A percentile compares a stretch with the other conserved stretches of the same genome.
These are phyloP conservation scores for Sinocyclocheilus anophthalmus DNA, from an alignment of 2,113 vertebrate genomes.

Conservation along the genomic window DNA sequence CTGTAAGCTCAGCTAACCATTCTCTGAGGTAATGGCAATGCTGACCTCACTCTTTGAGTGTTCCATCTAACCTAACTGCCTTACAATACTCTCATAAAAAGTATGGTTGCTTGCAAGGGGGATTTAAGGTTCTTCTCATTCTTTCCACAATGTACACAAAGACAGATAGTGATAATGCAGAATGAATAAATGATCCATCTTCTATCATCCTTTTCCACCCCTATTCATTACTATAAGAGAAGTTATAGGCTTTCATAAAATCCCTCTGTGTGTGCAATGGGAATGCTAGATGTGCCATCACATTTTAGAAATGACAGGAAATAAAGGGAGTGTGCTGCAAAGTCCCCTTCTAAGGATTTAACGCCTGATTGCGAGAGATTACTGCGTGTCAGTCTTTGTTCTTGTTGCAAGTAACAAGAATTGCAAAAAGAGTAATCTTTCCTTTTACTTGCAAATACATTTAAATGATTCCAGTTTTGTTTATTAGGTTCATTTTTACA, in stretches of 20 bases:
- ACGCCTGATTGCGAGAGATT: slow-evolving; percentile 18
- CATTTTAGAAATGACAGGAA: slow-evolving; percentile 22
- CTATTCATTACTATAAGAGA: slow-evolving; percentile 28
- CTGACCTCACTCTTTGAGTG: slow-evolving; percentile 27
- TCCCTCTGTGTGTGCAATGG: slow-evolving; percentile 38
- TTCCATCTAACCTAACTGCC: not conserved
- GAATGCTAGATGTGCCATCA: slow-evolving; percentile 16
- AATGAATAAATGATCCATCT: slow-evolving; percentile 32
- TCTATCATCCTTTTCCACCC: slow-evolving; percentile 26
- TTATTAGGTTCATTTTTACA: not conserved
- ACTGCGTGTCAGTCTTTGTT: slow-evolving; percentile 11
- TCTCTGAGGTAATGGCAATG: slow-evolving; percentile 22
- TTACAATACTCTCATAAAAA: slow-evolving; percentile 25
- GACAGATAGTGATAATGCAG: not conserved
- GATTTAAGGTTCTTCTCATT: slow-evolving; percentile 20
- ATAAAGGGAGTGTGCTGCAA: not conserved
- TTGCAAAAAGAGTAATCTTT: slow-evolving; percentile 1
- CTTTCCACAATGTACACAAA: not conserved
- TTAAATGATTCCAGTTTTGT: not conserved
- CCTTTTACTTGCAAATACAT: not conserved
- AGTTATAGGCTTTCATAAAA: slow-evolving; percentile 50
- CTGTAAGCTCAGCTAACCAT: slow-evolving; percentile 37
- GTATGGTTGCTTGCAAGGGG: not conserved
- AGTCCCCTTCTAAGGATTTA: slow-evolving; percentile 25
- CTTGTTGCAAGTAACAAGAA: not conserved